phyloP scores from a whole-genome alignment of 2,113 vertebrate species.

The Pipa parva region DNA sequence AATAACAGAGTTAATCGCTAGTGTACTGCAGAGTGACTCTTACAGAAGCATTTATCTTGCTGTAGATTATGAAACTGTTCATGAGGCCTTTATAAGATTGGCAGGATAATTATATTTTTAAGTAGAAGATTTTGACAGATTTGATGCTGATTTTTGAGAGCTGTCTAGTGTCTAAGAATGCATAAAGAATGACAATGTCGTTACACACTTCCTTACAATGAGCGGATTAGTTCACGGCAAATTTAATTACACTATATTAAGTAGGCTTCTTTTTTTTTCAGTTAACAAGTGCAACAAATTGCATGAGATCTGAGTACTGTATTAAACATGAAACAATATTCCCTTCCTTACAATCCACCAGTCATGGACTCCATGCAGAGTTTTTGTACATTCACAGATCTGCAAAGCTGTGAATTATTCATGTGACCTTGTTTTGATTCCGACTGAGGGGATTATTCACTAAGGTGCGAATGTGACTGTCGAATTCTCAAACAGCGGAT shows the following conservation, averaged over 20 bases:
- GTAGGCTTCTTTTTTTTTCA: too few relatives aligned
- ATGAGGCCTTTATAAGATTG: neutral
- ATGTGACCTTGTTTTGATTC: too few relatives aligned
- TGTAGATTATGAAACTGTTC: neutral
- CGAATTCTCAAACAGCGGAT: too few relatives aligned
- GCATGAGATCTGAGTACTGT: neutral
- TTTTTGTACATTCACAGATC: too few relatives aligned
- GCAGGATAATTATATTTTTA: conserved; percentile 32
- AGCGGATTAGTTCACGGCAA: conserved; percentile 21
- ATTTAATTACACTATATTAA: conserved; percentile 32
- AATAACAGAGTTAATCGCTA: neutral
- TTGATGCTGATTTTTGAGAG: conserved; percentile 14
- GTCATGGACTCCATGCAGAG: too few relatives aligned
- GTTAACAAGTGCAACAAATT: neutral
- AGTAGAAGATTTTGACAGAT: conserved; percentile 15
- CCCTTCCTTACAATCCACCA: too few relatives aligned
- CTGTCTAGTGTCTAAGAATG: conserved; percentile 6
- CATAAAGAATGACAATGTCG: neutral
- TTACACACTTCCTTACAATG: neutral
- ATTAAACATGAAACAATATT: too few relatives aligned
- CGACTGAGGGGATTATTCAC: too few relatives aligned
- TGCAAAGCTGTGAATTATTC: too few relatives aligned
- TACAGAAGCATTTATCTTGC: neutral
- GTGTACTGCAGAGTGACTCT: neutral
- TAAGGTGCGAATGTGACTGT: too few relatives aligned